A percentile compares a stretch with the other conserved stretches of the same genome.
Evolutionary conservation across 2,888 invertebrate genomes (phyloP).

Genomic region (Tetranychus piercei): DNA sequence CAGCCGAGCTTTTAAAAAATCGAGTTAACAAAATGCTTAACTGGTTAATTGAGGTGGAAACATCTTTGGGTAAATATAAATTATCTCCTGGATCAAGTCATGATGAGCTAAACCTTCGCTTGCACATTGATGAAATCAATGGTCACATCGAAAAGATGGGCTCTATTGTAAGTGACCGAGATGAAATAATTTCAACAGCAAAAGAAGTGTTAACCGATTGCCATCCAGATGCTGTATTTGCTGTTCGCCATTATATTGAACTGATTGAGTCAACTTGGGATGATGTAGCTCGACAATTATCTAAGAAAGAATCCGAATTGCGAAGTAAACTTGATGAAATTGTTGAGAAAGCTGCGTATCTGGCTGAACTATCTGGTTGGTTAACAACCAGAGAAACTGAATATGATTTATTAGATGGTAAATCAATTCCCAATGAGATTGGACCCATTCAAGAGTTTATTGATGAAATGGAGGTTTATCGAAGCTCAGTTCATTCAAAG

Average conservation of each 20-base stretch:
- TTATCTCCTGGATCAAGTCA: constrained; percentile 46
- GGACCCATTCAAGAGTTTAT: not conserved
- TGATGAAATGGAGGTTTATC: not conserved
- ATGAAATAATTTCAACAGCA: not conserved
- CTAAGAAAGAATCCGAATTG: not conserved
- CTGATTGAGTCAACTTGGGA: not conserved
- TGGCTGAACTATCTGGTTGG: not conserved
- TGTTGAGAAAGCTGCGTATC: not conserved
- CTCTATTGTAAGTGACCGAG: constrained; percentile 32
- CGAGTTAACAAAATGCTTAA: not conserved
- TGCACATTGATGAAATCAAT: constrained; percentile 37
- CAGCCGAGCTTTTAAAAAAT: not conserved
- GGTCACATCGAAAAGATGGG: not conserved
- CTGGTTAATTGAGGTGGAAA: constrained; percentile 5
- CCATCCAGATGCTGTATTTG: not conserved
- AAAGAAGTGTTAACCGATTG: not conserved
- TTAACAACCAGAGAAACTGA: not conserved
- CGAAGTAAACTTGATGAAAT: not conserved
- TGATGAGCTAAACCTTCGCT: constrained; percentile 40
- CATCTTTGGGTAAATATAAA: not conserved
- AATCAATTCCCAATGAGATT: constrained; percentile 1
- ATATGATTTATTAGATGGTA: not conserved
- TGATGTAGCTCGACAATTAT: not conserved
- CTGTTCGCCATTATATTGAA: not conserved
- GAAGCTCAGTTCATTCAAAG: not conserved